Conservation (phyloP, 2,797 vertebrate genomes). For the Delichon dasypus region DNA sequence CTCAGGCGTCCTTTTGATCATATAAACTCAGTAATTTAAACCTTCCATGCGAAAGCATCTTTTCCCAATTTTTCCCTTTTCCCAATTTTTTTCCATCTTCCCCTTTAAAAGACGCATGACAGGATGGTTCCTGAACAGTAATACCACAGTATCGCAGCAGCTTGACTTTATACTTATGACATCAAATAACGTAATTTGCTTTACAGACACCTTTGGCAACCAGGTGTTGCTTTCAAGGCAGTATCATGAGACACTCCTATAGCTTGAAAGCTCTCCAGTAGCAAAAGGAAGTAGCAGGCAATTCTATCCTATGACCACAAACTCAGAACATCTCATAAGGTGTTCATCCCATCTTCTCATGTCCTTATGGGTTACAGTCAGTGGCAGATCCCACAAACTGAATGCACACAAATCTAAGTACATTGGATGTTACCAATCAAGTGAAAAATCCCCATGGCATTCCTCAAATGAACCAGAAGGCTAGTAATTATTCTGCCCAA, state of each 20-base stretch:
- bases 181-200: not conserved
- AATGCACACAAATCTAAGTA: not conserved
- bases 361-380: not conserved
- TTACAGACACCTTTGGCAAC: not conserved
- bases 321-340: not conserved
- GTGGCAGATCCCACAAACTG: not conserved
- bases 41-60: not conserved
- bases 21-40: not conserved
- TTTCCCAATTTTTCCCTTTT: not conserved
- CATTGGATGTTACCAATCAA: constrained; percentile 19
- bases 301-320: not conserved
- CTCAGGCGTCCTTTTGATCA: not conserved
- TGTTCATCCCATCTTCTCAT: not conserved
- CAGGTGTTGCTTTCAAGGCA: not conserved
- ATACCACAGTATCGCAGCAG: not conserved
- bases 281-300: not conserved
- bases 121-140: not conserved
- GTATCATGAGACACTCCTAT: not conserved
- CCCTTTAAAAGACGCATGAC: not conserved
- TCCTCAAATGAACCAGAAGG: constrained; percentile 46
- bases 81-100: not conserved
- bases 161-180: not conserved
- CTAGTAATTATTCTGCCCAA: constrained; percentile 48
- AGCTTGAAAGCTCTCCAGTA: not conserved
- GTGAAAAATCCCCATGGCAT: constrained; percentile 15